Percentiles rank a stretch among this genome's conserved stretches.
Evolutionary conservation across 2,113 vertebrate species (phyloP).

Genomic region (Ivindomyrus marchei): DNA sequence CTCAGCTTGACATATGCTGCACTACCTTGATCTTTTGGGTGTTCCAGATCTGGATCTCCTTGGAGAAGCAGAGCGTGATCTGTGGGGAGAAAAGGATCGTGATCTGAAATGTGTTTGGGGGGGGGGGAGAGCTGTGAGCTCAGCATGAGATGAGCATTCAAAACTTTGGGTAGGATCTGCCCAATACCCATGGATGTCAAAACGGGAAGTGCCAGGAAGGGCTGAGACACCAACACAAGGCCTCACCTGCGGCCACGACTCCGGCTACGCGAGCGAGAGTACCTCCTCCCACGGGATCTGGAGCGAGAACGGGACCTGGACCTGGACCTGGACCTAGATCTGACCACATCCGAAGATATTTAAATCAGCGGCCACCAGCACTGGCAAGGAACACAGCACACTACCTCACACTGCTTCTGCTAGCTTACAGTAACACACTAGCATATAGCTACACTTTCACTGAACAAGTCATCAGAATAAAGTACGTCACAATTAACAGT

Average conservation of each 20-base stretch:
- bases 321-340: slow-evolving; percentile 57
- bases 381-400: not conserved
- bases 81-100: slow-evolving; percentile 70
- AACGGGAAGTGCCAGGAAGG: not conserved
- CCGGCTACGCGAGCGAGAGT: slow-evolving; percentile 69
- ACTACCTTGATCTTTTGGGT: slow-evolving; percentile 72
- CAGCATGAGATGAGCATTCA: not conserved
- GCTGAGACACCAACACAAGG: not conserved
- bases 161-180: not conserved
- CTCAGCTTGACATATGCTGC: slow-evolving; percentile 25
- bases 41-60: slow-evolving; percentile 69
- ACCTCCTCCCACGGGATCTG: slow-evolving; percentile 68
- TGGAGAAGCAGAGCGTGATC: slow-evolving; percentile 69
- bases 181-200: not conserved
- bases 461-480: slow-evolving; percentile 11
- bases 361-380: slow-evolving; percentile 8
- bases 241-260: slow-evolving; percentile 73
- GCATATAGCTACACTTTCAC: slow-evolving; percentile 16
- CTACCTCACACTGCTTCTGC: slow-evolving; percentile 16
- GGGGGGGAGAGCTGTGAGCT: not conserved
- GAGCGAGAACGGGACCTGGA: slow-evolving; percentile 62
- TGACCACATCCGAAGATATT: slow-evolving; percentile 35
- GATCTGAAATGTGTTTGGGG: slow-evolving; percentile 45
- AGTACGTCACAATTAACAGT: slow-evolving; percentile 15
- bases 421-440: slow-evolving; percentile 7